Conservation (phyloP, 2,888 invertebrate species). For the Melieria crassipennis region DNA sequence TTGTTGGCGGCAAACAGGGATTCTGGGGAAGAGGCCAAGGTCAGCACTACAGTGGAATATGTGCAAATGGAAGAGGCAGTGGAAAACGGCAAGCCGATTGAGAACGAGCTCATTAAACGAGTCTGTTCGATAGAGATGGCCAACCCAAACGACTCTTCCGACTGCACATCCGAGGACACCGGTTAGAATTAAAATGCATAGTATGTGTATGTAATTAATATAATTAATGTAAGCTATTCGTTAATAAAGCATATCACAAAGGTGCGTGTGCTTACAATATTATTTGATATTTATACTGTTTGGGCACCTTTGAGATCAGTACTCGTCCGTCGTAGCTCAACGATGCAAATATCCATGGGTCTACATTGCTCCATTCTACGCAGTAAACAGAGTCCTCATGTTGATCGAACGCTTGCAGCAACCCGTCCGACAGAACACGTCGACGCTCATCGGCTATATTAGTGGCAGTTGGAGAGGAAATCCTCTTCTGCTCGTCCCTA, state of each 20-base stretch:
- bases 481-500: constrained; percentile 61
- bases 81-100: constrained; percentile 64
- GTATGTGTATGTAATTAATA: constrained; percentile 9
- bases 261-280: constrained; percentile 70
- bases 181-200: constrained; percentile 51
- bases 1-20: constrained; percentile 19
- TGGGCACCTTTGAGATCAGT: constrained; percentile 92
- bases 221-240: neutral
- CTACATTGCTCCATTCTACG: constrained; percentile 96
- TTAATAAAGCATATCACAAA: neutral
- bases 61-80: constrained; percentile 66
- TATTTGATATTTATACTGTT: constrained; percentile 93
- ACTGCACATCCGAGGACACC: constrained; percentile 72
- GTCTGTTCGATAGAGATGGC: constrained; percentile 73
- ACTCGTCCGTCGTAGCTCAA: constrained; percentile 94
- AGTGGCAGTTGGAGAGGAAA: neutral
- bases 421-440: constrained; percentile 76
- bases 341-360: constrained; percentile 99
- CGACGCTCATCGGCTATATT: constrained; percentile 44
- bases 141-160: constrained; percentile 74
- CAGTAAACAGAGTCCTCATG: constrained; percentile 98
- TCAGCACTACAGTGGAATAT: constrained; percentile 62
- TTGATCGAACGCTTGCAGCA: constrained; percentile 92
- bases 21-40: constrained; percentile 41
- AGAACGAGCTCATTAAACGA: constrained; percentile 63